Conservation (phyloP, 2,888 invertebrate species). For the Archips crataeganus region DNA sequence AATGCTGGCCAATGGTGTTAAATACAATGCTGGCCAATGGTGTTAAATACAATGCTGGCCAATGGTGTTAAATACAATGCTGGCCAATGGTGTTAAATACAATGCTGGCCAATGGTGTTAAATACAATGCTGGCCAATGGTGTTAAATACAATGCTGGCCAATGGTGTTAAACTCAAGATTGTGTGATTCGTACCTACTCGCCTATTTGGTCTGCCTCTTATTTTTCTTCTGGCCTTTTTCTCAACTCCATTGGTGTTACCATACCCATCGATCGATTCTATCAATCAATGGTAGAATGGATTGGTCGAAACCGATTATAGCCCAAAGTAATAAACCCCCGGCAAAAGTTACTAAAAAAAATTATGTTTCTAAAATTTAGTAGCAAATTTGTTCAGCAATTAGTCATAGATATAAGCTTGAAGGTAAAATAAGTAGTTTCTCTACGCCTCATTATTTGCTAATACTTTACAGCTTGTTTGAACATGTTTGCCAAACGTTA, state of each 20-base stretch:
- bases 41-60: slow-evolving; percentile 5
- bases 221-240: too few relatives aligned
- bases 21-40: background rate
- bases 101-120: slow-evolving; percentile 9
- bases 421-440: background rate
- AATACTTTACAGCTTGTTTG: slow-evolving; percentile 7
- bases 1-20: slow-evolving; percentile 9
- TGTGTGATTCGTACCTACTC: background rate
- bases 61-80: slow-evolving; percentile 9
- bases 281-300: too few relatives aligned
- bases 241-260: too few relatives aligned
- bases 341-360: too few relatives aligned
- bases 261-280: too few relatives aligned
- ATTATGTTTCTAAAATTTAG: background rate
- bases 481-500: slow-evolving; percentile 17
- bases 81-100: background rate
- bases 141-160: slow-evolving; percentile 5
- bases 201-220: too few relatives aligned
- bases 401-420: background rate
- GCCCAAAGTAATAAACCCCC: too few relatives aligned
- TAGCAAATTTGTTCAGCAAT: background rate
- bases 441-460: slow-evolving; percentile 15
- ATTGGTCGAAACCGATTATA: too few relatives aligned
- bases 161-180: background rate
- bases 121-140: background rate